phyloP scores from a whole-genome alignment of 2,797 vertebrate genomes.

The Holocentrus rufus region DNA sequence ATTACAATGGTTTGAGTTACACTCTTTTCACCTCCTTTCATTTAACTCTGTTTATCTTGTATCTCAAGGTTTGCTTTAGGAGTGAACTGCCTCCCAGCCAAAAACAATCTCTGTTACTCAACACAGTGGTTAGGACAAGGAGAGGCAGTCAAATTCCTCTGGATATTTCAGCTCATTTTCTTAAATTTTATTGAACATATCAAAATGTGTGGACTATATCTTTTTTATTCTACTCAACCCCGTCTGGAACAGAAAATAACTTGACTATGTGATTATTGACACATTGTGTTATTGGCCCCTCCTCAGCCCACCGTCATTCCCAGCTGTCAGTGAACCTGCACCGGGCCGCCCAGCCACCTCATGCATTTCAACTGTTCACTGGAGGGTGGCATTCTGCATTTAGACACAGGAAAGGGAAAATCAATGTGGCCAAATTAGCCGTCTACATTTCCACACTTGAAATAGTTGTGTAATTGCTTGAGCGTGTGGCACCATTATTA shows the following conservation, averaged over 20 bases:
- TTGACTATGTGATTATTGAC: slow-evolving; percentile 31
- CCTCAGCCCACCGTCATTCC: slow-evolving; percentile 67
- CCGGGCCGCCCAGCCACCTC: slow-evolving; percentile 36
- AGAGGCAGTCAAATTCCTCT: slow-evolving; percentile 5
- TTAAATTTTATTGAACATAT: slow-evolving; percentile 12
- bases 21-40: slow-evolving; percentile 57
- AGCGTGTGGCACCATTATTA: slow-evolving; percentile 61
- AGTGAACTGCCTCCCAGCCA: slow-evolving; percentile 50
- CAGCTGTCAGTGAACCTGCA: slow-evolving; percentile 68
- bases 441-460: slow-evolving; percentile 59
- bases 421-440: slow-evolving; percentile 68
- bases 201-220: slow-evolving; percentile 12
- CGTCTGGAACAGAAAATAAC: background rate
- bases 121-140: slow-evolving; percentile 29
- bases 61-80: slow-evolving; percentile 63
- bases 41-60: slow-evolving; percentile 74
- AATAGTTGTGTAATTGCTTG: slow-evolving; percentile 75
- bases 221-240: background rate
- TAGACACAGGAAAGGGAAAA: slow-evolving; percentile 73
- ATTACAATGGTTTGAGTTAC: slow-evolving; percentile 65
- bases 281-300: slow-evolving; percentile 53
- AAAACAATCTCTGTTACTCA: slow-evolving; percentile 55
- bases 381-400: slow-evolving; percentile 65
- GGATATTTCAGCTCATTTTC: slow-evolving; percentile 25
- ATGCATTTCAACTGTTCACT: slow-evolving; percentile 69